phyloP scores from a whole-genome alignment of 37 sponge, comb jelly and placozoan genomes.

The Chondrosia reniformis region DNA sequence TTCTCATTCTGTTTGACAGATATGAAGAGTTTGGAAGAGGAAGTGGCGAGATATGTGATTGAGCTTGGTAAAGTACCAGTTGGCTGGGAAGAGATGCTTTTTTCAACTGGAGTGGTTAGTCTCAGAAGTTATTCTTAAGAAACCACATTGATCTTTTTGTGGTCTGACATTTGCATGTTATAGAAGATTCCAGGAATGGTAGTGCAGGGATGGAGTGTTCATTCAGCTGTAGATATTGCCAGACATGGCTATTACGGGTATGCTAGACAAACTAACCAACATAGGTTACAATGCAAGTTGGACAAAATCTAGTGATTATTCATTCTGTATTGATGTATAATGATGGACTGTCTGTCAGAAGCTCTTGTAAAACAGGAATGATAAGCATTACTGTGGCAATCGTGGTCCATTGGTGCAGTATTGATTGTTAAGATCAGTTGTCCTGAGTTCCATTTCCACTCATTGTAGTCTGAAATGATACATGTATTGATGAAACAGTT shows the following conservation, averaged over 20 bases:
- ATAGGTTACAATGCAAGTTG: background rate
- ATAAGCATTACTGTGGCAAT: too few relatives aligned
- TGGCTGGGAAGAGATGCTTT: conserved; percentile 23
- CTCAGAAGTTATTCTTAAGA: too few relatives aligned
- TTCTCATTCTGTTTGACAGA: background rate
- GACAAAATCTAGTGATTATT: too few relatives aligned
- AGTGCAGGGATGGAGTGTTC: background rate
- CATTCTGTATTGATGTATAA: too few relatives aligned
- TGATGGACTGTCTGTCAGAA: too few relatives aligned
- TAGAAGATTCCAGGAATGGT: background rate
- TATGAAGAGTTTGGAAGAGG: conserved; percentile 2
- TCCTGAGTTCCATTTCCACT: too few relatives aligned
- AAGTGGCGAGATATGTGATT: background rate
- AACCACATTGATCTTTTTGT: too few relatives aligned
- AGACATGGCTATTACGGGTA: background rate
- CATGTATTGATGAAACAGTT: too few relatives aligned
- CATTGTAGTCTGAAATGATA: too few relatives aligned
- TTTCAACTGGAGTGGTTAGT: conserved; percentile 14
- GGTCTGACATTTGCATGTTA: background rate
- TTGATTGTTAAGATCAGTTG: too few relatives aligned
- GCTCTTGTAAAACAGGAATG: too few relatives aligned
- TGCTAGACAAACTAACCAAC: background rate
- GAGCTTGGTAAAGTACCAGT: background rate
- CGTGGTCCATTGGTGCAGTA: too few relatives aligned
- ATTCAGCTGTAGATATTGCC: background rate